Percentiles rank a stretch among this genome's conserved stretches.
Conservation (phyloP, 2,113 vertebrate genomes). For the Vulpes lagopus region DNA sequence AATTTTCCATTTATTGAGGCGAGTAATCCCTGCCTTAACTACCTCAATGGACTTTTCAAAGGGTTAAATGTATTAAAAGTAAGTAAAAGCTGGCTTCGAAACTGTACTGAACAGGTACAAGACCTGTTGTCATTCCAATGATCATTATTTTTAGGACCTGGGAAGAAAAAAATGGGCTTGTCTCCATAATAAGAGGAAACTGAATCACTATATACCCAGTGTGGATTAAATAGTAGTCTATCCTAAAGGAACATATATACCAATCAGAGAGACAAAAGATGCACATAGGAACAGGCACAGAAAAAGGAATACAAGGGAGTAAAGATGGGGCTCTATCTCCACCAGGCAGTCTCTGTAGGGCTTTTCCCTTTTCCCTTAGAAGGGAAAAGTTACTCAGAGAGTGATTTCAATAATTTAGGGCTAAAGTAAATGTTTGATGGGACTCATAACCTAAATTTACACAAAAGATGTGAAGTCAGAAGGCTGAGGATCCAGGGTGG, state of each 20-base stretch:
- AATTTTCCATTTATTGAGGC: not conserved
- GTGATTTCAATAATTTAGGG: not conserved
- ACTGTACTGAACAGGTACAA: not conserved
- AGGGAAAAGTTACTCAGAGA: not conserved
- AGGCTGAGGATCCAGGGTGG: not conserved
- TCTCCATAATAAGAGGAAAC: not conserved
- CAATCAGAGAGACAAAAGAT: not conserved
- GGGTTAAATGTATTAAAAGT: not conserved
- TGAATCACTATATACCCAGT: not conserved
- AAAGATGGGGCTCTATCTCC: not conserved
- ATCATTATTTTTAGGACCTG: constrained; percentile 21
- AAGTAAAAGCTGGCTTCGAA: constrained; percentile 51
- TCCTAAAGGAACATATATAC: not conserved
- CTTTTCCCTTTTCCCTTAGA: not conserved
- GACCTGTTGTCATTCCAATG: constrained; percentile 20
- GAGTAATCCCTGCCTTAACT: not conserved
- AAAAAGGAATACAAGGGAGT: not conserved
- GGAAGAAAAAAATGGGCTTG: not conserved
- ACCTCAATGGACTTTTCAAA: not conserved
- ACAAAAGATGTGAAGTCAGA: constrained; percentile 13
- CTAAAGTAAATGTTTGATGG: not conserved
- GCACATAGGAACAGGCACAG: not conserved
- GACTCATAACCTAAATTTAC: not conserved
- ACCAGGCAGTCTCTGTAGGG: not conserved
- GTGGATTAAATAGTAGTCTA: not conserved